A percentile compares a stretch with the other conserved stretches of the same genome.
Conservation (phyloP, 1,140 invertebrate species). For the Prorops nasuta region DNA sequence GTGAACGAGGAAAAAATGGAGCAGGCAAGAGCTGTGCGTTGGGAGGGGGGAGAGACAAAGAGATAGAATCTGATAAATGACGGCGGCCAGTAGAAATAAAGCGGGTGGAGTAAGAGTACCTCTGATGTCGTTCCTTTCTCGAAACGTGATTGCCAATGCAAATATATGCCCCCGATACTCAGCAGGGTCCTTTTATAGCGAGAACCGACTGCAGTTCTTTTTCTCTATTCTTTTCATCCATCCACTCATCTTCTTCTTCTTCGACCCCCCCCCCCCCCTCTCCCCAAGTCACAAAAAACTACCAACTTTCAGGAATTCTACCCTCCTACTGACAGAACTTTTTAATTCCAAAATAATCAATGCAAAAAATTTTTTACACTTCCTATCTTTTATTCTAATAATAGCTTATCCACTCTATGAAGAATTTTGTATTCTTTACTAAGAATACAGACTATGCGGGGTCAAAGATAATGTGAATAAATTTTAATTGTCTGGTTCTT, state of each 20-base stretch:
- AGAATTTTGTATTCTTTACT: no score
- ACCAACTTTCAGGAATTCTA: no score
- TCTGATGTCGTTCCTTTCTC: background rate
- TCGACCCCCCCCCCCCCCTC: background rate
- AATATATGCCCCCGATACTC: conserved; percentile 25
- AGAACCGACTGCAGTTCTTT: conserved; percentile 1
- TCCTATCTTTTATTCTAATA: no score
- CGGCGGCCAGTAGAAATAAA: conserved; percentile 17
- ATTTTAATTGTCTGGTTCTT: no score
- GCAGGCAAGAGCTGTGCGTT: background rate
- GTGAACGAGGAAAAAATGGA: conserved; percentile 10
- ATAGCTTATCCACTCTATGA: no score
- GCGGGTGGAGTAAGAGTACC: conserved; percentile 2
- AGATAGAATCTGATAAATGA: conserved; percentile 35
- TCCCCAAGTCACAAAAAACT: no score
- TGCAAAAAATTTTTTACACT: no score
- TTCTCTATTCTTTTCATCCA: conserved; percentile 10
- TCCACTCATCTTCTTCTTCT: conserved; percentile 9
- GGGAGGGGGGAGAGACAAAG: conserved; percentile 21
- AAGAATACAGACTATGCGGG: no score
- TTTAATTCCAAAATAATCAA: no score
- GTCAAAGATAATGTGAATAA: no score
- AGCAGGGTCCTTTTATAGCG: conserved; percentile 1
- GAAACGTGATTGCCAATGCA: conserved; percentile 28
- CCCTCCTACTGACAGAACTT: no score